Base-by-base conservation (phyloP, 1,140 invertebrate genomes). In the Zaprionus ornatus region DNA sequence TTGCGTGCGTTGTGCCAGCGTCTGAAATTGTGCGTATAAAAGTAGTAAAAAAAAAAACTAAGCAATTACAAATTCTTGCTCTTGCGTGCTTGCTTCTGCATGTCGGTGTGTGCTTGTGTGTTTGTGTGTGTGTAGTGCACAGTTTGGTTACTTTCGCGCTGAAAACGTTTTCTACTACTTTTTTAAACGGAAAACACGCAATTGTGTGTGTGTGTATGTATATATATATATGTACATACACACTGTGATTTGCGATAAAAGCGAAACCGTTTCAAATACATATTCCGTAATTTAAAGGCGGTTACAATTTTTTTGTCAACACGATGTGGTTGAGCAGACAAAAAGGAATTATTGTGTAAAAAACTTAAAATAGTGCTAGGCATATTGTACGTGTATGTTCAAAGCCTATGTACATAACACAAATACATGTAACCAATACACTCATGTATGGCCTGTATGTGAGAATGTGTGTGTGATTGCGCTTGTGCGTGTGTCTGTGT, bases 11-110 rank as follows among this genome's bases (percentile, higher is more conserved):
- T 79, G 54, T 77, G 56, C 37, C 70, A 73, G 64, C 50, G 75
- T 69, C 21, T 59, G 29, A 60, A 77, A 86, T 87, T 83, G 83
- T 90, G 85, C 81, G 85, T 88, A 84, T 83, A 74, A 71, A 80
- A 78, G 45, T 76, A 81, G 50, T 56, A 84, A 59, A 62, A 59
- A 62, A 81, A 73, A 61, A 62, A 80, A 77, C 80, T 56, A 81
- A 74, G 68, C 60, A 80, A 82, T 77, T 86, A 80, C 76, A 80
- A 86, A 90, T 90, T 90, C 85, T 90, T 90, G 75, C 85, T 90
- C 85, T 90, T 90, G 82, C 85, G 79, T 90, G 85, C 79, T 84
- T 80, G 66, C 65, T 70, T 68, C 76, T 79, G 67, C 68, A 75
- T 75, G 76, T 86, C 52, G 55, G 57, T 83, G 59, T 69, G 37